A percentile compares a stretch with the other conserved stretches of the same genome.
Evolutionary conservation across 2,113 vertebrate species (phyloP).

Genomic region (Heterocephalus glaber): DNA sequence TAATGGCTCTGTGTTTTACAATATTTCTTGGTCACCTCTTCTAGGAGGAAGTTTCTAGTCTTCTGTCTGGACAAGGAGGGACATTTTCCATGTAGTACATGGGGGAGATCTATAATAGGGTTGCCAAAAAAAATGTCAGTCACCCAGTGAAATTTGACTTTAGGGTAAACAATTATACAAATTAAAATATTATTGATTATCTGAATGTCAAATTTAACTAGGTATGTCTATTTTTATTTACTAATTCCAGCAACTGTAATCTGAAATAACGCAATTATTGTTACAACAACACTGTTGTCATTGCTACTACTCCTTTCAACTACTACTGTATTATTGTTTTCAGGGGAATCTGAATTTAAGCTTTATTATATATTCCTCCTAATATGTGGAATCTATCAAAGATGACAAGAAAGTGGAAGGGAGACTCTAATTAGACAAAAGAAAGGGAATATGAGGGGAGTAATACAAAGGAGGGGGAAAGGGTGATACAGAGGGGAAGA

Average conservation of each 20-base stretch:
- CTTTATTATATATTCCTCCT: background rate
- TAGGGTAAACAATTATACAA: background rate
- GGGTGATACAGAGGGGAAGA: too few relatives aligned
- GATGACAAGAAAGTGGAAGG: background rate
- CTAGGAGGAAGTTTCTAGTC: background rate
- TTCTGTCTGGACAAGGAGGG: background rate
- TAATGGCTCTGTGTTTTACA: background rate
- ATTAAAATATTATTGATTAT: slow-evolving; percentile 1
- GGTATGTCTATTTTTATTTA: background rate
- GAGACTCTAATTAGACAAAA: background rate
- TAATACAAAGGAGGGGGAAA: background rate
- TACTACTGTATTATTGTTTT: background rate
- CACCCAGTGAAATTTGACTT: background rate
- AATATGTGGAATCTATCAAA: background rate
- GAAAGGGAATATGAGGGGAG: background rate
- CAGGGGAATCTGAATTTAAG: background rate
- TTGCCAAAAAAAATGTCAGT: background rate
- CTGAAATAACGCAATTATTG: background rate
- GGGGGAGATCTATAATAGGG: background rate
- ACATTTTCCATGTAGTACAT: background rate
- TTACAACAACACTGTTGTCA: background rate
- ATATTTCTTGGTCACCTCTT: background rate
- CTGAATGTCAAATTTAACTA: background rate
- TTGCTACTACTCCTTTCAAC: background rate
- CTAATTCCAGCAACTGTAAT: background rate